These are phyloP conservation scores for Xenotilapia caudafasciata DNA, from an alignment of 2,113 vertebrate species.

Conservation along the genomic window DNA sequence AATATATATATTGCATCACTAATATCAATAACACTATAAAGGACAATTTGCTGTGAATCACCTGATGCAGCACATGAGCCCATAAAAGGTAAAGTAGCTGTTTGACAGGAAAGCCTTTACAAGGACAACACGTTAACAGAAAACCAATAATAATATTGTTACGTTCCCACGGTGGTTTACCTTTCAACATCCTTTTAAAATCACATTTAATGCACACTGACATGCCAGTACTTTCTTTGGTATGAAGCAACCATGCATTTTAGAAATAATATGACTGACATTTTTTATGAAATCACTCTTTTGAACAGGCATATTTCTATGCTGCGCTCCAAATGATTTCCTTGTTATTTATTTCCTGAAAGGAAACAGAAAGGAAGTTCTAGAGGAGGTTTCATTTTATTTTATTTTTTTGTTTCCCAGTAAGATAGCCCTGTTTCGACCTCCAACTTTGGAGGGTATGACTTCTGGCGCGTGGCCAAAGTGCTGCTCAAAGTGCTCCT, in stretches of 20 bases:
- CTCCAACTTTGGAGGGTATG: constrained; percentile 33
- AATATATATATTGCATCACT: not conserved
- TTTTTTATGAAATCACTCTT: not conserved
- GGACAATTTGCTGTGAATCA: not conserved
- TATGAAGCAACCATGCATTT: constrained; percentile 31
- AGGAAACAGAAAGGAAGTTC: constrained; percentile 7
- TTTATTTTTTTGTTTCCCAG: not conserved
- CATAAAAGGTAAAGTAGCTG: not conserved
- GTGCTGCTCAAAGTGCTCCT: not conserved
- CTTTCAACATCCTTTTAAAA: not conserved
- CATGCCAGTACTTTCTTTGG: constrained; percentile 20
- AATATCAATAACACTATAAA: not conserved
- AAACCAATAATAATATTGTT: constrained; percentile 4
- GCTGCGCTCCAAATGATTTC: not conserved
- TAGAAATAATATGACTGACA: not conserved
- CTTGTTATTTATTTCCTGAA: not conserved
- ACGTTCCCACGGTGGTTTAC: not conserved
- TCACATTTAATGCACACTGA: not conserved
- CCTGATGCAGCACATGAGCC: not conserved
- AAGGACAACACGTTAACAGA: not conserved
- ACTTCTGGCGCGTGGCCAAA: constrained; percentile 41
- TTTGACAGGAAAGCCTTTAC: not conserved
- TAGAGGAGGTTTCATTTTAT: not conserved
- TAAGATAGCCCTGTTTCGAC: constrained; percentile 38
- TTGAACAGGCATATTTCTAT: not conserved